Conservation (phyloP, 2,888 invertebrate genomes). For the Stenoptilia bipunctidactyla region DNA sequence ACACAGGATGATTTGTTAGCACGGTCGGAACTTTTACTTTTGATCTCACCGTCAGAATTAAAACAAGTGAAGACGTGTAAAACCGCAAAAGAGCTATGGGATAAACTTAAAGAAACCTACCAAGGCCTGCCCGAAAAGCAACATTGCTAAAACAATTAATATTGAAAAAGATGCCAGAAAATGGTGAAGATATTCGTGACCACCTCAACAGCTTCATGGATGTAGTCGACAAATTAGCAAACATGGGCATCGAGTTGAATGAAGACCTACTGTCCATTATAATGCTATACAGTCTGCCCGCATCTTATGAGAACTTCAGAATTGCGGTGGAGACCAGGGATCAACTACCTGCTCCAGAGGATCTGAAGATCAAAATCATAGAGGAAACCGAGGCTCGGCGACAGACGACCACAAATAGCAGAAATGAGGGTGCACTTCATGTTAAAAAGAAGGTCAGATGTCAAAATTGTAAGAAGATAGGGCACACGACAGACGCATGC, state of each 20-base stretch:
- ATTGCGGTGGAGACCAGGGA: slow-evolving; percentile 31
- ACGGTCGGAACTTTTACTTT: slow-evolving; percentile 5
- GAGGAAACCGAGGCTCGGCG: slow-evolving; percentile 20
- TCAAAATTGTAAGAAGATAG: slow-evolving; percentile 6
- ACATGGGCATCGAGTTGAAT: slow-evolving; percentile 25
- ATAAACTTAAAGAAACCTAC: slow-evolving; percentile 26
- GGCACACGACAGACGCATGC: not conserved
- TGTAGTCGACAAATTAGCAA: slow-evolving; percentile 26
- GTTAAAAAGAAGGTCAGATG: slow-evolving; percentile 1
- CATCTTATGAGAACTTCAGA: slow-evolving; percentile 26
- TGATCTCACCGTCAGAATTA: slow-evolving; percentile 19
- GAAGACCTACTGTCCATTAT: slow-evolving; percentile 26
- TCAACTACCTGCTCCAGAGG: slow-evolving; percentile 21
- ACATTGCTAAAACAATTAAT: slow-evolving; percentile 32
- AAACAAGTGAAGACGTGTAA: slow-evolving; percentile 24
- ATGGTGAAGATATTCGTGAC: slow-evolving; percentile 25
- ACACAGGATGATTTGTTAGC: slow-evolving; percentile 1
- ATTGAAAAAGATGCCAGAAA: slow-evolving; percentile 24
- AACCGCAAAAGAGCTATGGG: slow-evolving; percentile 28
- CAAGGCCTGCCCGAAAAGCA: slow-evolving; percentile 35
- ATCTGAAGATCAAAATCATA: slow-evolving; percentile 22
- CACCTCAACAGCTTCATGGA: slow-evolving; percentile 31
- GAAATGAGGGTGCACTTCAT: slow-evolving; percentile 2
- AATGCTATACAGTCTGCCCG: slow-evolving; percentile 27
- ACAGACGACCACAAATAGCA: not conserved